phyloP scores from a whole-genome alignment of 2,113 vertebrate genomes.

The Clupea harengus region DNA sequence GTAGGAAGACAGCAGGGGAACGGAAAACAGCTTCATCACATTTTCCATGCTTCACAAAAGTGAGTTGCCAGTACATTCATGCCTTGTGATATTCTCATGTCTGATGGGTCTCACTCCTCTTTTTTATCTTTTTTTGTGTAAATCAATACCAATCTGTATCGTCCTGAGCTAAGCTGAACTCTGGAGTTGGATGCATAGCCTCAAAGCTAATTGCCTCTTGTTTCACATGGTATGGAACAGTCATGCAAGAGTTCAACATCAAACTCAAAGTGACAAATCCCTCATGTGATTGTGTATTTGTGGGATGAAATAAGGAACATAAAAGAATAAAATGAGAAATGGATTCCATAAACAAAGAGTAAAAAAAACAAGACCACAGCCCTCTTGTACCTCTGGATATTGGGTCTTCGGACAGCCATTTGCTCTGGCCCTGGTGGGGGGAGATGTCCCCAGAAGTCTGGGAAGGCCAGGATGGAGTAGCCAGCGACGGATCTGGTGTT shows the following conservation, averaged over 20 bases:
- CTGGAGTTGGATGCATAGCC: background rate
- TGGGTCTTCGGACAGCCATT: slow-evolving; percentile 71
- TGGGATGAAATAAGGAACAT: background rate
- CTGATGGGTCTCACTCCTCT: background rate
- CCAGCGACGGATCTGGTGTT: slow-evolving; percentile 74
- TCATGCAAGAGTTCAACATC: background rate
- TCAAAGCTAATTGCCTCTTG: background rate
- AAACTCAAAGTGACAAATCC: background rate
- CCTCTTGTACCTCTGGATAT: slow-evolving; percentile 81
- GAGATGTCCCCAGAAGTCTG: slow-evolving; percentile 89
- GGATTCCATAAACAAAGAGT: background rate
- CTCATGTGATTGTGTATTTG: background rate
- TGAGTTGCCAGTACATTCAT: background rate
- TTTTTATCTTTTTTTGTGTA: background rate
- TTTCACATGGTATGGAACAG: background rate
- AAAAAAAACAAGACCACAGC: background rate
- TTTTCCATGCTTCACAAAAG: background rate
- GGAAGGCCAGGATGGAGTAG: slow-evolving; percentile 80
- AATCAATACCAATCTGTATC: background rate
- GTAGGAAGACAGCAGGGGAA: background rate
- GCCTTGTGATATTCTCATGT: background rate
- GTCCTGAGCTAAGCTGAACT: background rate
- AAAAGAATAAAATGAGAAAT: background rate
- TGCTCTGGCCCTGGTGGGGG: slow-evolving; percentile 66
- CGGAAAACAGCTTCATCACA: background rate